Base-by-base conservation (phyloP, 2,797 vertebrate species). In the Tapera naevia region DNA sequence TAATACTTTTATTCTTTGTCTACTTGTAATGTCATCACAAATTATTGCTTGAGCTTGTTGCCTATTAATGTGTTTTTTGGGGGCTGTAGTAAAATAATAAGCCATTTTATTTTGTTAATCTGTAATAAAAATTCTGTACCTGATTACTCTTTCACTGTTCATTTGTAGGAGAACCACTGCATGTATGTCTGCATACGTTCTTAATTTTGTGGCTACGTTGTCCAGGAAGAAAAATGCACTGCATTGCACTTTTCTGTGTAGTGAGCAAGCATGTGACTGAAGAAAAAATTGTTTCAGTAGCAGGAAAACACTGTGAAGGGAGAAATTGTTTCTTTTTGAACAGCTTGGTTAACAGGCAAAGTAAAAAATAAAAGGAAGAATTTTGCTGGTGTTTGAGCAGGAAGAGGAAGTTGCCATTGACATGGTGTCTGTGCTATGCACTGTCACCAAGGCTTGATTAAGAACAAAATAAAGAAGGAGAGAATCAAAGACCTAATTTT, bases 211-310 rank as follows among this genome's bases (percentile, higher is more conserved):
- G 39, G 39, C 28, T 71, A 5, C 35, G 6, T 17, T 83, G 61
- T 86, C 23, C 33, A 57, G 53, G 27, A 88, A 83, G 84, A 80
- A 93, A 93, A 95, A 94, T 67, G 33, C 21, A 39, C 13, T 21
- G 7, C 30, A 50, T 75, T 72, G 46, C 21, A 65, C 21, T 67
- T 74, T 83, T 86, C 57, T 75, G 48, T 73, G 57, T 14, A 92
- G 61, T 45, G 25, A 91, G 19, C 45, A 89, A 79, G 33, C 24
- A 64, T 32, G 19, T 74, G 43, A 66, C 56, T 48, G 75, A 82
- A 76, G 25, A 73, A 71, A 57, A 84, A 91, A 60, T 60, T 80
- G 28, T 30, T 71, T 67, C 21, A 70, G 27, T 28, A 64, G 37
- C 12, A 86, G 8, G 35, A 86, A 80, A 67, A 13, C 9, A 51